Conservation (phyloP, 2,797 vertebrate genomes). For the Smutsia temminckii region DNA sequence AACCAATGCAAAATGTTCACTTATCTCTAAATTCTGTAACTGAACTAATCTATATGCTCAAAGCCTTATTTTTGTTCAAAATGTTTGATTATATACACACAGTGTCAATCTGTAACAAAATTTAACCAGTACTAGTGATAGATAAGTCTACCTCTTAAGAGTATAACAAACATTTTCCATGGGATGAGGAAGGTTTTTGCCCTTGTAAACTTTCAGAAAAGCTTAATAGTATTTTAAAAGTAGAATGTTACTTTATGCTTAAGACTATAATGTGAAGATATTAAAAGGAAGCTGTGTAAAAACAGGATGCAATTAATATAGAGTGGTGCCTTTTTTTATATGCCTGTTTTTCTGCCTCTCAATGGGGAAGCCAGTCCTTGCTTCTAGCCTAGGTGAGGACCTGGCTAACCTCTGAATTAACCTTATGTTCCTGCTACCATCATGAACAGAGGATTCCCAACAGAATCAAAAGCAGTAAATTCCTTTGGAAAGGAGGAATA, state of each 20-base stretch:
- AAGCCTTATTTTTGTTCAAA: background rate
- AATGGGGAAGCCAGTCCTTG: background rate
- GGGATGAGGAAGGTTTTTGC: background rate
- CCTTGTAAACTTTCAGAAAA: background rate
- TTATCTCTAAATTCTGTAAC: background rate
- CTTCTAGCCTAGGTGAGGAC: background rate
- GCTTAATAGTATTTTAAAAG: background rate
- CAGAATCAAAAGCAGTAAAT: background rate
- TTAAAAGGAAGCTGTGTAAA: background rate
- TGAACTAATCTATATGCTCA: background rate
- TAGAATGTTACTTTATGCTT: background rate
- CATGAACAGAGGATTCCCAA: background rate
- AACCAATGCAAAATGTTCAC: background rate
- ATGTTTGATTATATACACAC: background rate
- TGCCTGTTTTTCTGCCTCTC: background rate
- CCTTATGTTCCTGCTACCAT: background rate
- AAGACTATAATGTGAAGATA: background rate
- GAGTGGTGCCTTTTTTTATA: background rate
- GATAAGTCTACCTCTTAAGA: background rate
- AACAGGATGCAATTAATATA: background rate
- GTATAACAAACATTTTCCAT: background rate
- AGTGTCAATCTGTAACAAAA: background rate
- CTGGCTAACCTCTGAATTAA: background rate
- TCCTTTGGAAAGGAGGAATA: background rate
- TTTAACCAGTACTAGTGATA: background rate